These are phyloP conservation scores for Itoplectis maculator DNA, from an alignment of 2,888 invertebrate species.

Conservation along the genomic window DNA sequence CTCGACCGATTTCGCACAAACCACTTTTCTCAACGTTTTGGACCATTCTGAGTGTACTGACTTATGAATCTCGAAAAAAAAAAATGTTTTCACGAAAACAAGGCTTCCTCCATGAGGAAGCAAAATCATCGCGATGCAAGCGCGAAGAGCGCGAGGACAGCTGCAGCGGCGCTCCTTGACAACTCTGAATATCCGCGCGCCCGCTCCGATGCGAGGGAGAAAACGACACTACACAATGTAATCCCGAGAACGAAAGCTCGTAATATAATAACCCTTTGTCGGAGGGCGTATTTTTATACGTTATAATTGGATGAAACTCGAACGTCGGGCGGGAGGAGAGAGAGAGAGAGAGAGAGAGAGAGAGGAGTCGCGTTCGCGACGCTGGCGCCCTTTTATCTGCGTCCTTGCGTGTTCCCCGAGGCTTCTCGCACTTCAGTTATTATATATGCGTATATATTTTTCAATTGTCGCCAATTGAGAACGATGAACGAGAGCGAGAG, in stretches of 20 bases:
- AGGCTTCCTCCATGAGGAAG: no score
- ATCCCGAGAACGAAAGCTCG: not conserved
- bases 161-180: not conserved
- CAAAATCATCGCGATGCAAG: not conserved
- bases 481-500: not conserved
- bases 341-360: no score
- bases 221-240: not conserved
- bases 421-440: not conserved
- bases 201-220: not conserved
- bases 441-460: not conserved
- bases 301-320: conserved; percentile 52
- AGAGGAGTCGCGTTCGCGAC: conserved; percentile 5
- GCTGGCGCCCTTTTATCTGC: not conserved
- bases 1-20: no score
- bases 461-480: not conserved
- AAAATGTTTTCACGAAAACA: no score
- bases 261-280: not conserved
- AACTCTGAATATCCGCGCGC: not conserved
- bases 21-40: no score
- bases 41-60: no score
- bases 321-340: no score
- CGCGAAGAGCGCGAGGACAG: not conserved
- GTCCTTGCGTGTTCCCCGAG: not conserved
- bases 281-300: conserved; percentile 31
- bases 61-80: no score